Conservation (phyloP, 2,888 invertebrate species). For the Shargacucullia verbasci region DNA sequence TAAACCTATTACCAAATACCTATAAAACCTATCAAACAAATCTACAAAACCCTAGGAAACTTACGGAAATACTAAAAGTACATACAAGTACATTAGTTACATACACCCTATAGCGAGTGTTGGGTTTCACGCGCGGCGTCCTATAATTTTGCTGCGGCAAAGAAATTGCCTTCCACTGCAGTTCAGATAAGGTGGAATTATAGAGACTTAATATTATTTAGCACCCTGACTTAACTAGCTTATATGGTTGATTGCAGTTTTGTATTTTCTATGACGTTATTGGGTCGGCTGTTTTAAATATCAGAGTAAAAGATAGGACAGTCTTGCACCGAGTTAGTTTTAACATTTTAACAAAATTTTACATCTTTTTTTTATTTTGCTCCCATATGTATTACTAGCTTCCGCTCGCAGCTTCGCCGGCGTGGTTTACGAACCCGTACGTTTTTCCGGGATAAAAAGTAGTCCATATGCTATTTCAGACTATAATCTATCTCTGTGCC, state of each 20-base stretch:
- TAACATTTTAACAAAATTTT: no score
- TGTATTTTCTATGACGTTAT: slow-evolving; percentile 28
- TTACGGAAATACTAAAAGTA: slow-evolving; percentile 30
- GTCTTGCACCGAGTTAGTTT: no score
- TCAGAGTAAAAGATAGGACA: no score
- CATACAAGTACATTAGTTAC: slow-evolving; percentile 21
- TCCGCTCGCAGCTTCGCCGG: no score
- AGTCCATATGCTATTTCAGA: no score
- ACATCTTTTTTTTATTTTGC: no score
- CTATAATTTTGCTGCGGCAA: slow-evolving; percentile 73
- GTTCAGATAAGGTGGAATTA: slow-evolving; percentile 72
- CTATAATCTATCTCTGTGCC: no score
- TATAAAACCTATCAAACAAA: slow-evolving; percentile 30
- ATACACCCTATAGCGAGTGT: slow-evolving; percentile 54
- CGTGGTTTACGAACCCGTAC: no score
- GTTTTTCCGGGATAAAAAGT: no score
- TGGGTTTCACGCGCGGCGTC: slow-evolving; percentile 66
- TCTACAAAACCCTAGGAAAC: slow-evolving; percentile 5
- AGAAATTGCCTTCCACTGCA: slow-evolving; percentile 68
- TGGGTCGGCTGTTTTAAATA: no score
- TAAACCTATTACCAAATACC: slow-evolving; percentile 17
- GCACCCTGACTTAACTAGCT: slow-evolving; percentile 15
- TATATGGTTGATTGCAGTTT: slow-evolving; percentile 29
- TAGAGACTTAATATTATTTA: slow-evolving; percentile 68
- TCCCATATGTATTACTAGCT: no score